A percentile compares a stretch with the other conserved stretches of the same genome.
Evolutionary conservation across 2,888 invertebrate genomes (phyloP).

Genomic region (Morpho helenor): DNA sequence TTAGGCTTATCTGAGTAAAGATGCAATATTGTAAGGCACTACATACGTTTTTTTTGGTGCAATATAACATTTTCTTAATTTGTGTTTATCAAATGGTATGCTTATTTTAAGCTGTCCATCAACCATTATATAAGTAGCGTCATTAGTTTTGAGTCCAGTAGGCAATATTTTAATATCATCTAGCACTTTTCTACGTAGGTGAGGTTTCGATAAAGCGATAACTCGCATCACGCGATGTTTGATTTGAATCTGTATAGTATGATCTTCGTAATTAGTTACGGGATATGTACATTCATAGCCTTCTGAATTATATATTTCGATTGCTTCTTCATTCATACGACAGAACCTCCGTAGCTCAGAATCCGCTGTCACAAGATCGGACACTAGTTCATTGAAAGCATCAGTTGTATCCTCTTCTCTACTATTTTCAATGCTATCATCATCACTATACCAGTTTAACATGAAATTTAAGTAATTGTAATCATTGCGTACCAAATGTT

Average conservation of each 20-base stretch:
- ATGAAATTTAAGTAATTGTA: too few relatives aligned
- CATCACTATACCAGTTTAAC: not conserved
- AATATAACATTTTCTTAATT: not conserved
- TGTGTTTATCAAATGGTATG: not conserved
- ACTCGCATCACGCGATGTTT: conserved; percentile 5
- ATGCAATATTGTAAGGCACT: not conserved
- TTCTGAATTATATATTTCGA: not conserved
- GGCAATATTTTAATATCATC: conserved; percentile 6
- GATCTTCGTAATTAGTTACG: not conserved
- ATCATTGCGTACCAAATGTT: too few relatives aligned
- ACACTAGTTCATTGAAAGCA: not conserved
- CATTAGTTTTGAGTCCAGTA: not conserved
- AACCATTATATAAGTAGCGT: not conserved
- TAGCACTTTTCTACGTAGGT: not conserved
- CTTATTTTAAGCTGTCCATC: not conserved
- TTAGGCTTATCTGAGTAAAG: not conserved
- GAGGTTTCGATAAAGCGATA: not conserved
- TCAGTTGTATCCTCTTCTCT: not conserved
- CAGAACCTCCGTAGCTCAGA: not conserved
- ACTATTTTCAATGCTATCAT: not conserved
- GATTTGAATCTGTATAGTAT: not conserved
- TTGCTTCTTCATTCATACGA: not conserved
- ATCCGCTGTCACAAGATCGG: not conserved
- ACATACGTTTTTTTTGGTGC: not conserved
- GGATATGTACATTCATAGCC: not conserved